Evolutionary conservation across 2,797 vertebrate species (phyloP).

Genomic region (Lepilemur septentrionalis): DNA sequence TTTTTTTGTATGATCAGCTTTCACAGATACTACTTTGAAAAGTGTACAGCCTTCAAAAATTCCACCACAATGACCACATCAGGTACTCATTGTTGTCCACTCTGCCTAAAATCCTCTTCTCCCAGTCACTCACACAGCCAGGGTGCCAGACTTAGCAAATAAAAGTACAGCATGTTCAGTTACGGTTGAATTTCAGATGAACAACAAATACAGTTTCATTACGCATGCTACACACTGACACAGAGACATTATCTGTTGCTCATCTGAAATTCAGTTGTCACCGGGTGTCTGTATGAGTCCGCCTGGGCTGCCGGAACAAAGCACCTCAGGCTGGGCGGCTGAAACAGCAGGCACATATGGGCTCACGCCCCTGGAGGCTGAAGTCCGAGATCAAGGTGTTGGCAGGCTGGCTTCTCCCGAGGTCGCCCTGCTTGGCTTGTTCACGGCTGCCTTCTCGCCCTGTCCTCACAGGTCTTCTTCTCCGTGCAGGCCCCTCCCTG

Average conservation of each 20-base stretch:
- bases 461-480: background rate
- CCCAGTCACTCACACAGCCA: background rate
- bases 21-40: background rate
- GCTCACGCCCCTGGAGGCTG: background rate
- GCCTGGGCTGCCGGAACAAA: background rate
- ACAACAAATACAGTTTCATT: background rate
- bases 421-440: background rate
- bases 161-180: background rate
- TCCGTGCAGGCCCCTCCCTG: too few species aligned
- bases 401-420: background rate
- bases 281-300: too few species aligned
- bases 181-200: background rate
- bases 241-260: background rate
- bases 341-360: background rate
- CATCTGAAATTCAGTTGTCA: background rate
- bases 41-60: background rate
- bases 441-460: too few species aligned
- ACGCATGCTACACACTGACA: fast-evolving
- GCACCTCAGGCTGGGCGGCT: fast-evolving
- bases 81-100: background rate
- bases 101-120: background rate
- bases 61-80: background rate
- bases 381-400: background rate
- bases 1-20: background rate
- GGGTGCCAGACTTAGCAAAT: background rate